These are phyloP conservation scores for Boulengeromyrus knoepffleri DNA, from an alignment of 2,113 vertebrate species.

Conservation along the genomic window DNA sequence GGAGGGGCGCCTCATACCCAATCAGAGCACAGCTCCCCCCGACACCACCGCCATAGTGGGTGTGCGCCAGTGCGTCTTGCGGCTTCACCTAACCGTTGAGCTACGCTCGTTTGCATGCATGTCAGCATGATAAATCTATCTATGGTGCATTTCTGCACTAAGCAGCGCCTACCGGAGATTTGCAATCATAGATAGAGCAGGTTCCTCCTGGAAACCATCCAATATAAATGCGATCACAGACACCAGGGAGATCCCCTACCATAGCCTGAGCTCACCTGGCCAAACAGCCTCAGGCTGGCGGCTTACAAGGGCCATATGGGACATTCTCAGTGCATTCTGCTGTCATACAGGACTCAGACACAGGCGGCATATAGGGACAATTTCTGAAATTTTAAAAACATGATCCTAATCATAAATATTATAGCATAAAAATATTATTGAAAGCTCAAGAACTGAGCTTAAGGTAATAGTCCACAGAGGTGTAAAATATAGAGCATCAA, in stretches of 20 bases:
- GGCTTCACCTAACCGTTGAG: too few species aligned
- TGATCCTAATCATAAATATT: not conserved
- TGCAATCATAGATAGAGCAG: not conserved
- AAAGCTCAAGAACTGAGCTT: not conserved
- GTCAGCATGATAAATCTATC: not conserved
- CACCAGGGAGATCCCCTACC: not conserved
- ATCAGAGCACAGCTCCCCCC: not conserved
- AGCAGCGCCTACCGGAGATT: not conserved
- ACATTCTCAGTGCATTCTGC: not conserved
- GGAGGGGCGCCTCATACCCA: not conserved
- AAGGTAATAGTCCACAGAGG: not conserved
- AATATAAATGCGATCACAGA: constrained; percentile 6
- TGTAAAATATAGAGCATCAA: not conserved
- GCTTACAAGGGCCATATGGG: not conserved
- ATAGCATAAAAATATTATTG: not conserved
- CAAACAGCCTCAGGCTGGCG: not conserved
- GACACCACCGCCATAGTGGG: not conserved
- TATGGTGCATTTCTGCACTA: not conserved
- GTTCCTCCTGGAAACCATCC: constrained; percentile 9
- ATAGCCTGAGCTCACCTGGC: not conserved
- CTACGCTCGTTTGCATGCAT: not conserved
- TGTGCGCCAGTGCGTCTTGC: not conserved
- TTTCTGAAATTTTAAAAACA: not conserved
- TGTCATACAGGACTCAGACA: constrained; percentile 24
- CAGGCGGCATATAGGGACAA: not conserved